A percentile compares a stretch with the other conserved stretches of the same genome.
phyloP scores from a whole-genome alignment of 2,888 invertebrate species.

The Spicauda simplicius region DNA sequence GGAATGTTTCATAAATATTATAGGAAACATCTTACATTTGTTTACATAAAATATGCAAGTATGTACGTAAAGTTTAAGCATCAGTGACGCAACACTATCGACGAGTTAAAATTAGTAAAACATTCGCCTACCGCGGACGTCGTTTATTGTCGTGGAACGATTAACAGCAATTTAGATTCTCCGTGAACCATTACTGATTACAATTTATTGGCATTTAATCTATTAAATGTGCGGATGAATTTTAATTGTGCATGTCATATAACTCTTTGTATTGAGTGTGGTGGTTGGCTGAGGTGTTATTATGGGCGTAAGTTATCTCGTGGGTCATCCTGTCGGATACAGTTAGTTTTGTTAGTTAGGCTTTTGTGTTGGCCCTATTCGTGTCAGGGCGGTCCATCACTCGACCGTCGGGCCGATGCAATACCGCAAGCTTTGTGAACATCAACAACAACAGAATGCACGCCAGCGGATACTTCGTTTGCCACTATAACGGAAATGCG shows the following conservation, averaged over 20 bases:
- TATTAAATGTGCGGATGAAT: constrained; percentile 47
- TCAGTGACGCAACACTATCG: constrained; percentile 69
- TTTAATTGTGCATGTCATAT: constrained; percentile 51
- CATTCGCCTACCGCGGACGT: constrained; percentile 68
- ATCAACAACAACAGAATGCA: constrained; percentile 3
- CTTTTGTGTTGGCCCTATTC: constrained; percentile 71
- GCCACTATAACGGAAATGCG: constrained; percentile 22
- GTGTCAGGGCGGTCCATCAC: constrained; percentile 70
- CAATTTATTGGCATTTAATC: constrained; percentile 51
- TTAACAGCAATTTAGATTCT: constrained; percentile 73
- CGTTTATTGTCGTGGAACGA: constrained; percentile 61
- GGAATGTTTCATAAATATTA: too few species aligned
- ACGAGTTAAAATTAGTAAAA: constrained; percentile 73
- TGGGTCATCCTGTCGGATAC: constrained; percentile 72
- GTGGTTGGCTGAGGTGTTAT: constrained; percentile 40
- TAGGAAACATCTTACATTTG: constrained; percentile 63
- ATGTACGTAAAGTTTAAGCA: constrained; percentile 46
- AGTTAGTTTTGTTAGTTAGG: constrained; percentile 55
- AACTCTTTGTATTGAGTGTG: constrained; percentile 46
- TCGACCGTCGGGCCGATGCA: constrained; percentile 49
- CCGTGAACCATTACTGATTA: constrained; percentile 63
- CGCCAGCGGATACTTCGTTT: constrained; percentile 25
- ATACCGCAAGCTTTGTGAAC: constrained; percentile 59
- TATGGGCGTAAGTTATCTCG: constrained; percentile 58
- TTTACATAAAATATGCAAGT: constrained; percentile 75